These are phyloP conservation scores for Tetranychus piercei DNA, from an alignment of 2,888 invertebrate genomes.

Conservation along the genomic window DNA sequence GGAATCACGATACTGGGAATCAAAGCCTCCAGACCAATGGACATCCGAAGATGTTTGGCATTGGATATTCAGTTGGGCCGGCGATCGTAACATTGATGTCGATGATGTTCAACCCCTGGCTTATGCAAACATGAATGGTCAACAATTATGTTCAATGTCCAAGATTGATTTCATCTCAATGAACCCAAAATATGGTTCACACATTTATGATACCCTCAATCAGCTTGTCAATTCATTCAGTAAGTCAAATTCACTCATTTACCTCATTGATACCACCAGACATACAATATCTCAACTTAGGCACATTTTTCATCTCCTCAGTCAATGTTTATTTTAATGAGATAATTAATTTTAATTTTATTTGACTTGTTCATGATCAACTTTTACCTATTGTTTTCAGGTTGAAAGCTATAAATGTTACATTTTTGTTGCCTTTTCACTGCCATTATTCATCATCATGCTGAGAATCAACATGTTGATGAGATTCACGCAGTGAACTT, in stretches of 20 bases:
- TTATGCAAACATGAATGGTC: conserved; percentile 25
- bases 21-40: conserved; percentile 26
- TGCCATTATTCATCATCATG: no score
- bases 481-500: no score
- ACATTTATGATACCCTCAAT: conserved; percentile 24
- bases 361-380: no score
- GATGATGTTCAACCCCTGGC: conserved; percentile 25
- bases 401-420: no score
- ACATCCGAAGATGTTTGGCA: conserved; percentile 25
- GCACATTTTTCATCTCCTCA: no score
- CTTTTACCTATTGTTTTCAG: no score
- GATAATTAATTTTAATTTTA: no score
- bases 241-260: conserved; percentile 1
- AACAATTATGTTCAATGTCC: conserved; percentile 24
- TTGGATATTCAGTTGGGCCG: conserved; percentile 27
- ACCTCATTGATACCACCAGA: no score
- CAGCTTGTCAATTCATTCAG: conserved; percentile 23
- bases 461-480: no score
- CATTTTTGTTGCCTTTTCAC: no score
- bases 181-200: conserved; percentile 24
- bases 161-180: conserved; percentile 24
- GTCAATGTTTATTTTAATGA: no score
- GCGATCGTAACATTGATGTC: conserved; percentile 23
- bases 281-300: neutral
- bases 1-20: conserved; percentile 22